A percentile compares a stretch with the other conserved stretches of the same genome.
These are phyloP conservation scores for Polyergus mexicanus DNA, from an alignment of 1,140 invertebrate genomes.

Conservation along the genomic window DNA sequence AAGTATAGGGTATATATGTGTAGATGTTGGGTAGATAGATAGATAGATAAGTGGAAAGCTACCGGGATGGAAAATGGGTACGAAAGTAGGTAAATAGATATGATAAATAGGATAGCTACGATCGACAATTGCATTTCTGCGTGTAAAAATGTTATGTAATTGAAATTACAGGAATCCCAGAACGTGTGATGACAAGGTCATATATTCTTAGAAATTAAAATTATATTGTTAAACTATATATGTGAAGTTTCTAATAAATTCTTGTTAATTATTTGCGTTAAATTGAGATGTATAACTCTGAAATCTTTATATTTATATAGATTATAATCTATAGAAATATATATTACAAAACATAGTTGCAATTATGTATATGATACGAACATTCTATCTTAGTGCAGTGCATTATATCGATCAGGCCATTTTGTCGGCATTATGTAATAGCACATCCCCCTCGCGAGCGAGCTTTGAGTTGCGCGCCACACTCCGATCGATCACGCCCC, in stretches of 20 bases:
- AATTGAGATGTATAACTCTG: not conserved
- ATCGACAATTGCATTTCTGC: not conserved
- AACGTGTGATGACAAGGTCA: not conserved
- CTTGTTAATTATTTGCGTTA: not conserved
- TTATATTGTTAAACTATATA: not conserved
- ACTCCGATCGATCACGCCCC: slow-evolving; percentile 29
- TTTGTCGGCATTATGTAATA: slow-evolving; percentile 49
- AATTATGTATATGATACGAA: not conserved
- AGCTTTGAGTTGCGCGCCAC: not conserved
- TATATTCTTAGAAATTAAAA: not conserved
- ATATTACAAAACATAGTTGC: not conserved
- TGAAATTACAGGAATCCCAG: not conserved
- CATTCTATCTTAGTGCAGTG: not conserved
- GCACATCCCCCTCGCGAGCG: slow-evolving; percentile 17
- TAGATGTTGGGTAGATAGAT: not conserved
- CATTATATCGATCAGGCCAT: slow-evolving; percentile 48
- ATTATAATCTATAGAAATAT: not conserved
- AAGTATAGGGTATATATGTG: not conserved
- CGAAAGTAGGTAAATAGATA: not conserved
- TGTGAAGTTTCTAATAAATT: not conserved
- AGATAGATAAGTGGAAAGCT: not conserved
- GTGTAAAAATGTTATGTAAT: not conserved
- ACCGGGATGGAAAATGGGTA: slow-evolving; percentile 2
- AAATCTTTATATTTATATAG: too few relatives aligned
- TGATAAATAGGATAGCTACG: not conserved